Percentiles rank a stretch among this genome's conserved stretches.
Evolutionary conservation across 2,888 invertebrate species (phyloP).

Genomic region (Falcaria lacertinaria): DNA sequence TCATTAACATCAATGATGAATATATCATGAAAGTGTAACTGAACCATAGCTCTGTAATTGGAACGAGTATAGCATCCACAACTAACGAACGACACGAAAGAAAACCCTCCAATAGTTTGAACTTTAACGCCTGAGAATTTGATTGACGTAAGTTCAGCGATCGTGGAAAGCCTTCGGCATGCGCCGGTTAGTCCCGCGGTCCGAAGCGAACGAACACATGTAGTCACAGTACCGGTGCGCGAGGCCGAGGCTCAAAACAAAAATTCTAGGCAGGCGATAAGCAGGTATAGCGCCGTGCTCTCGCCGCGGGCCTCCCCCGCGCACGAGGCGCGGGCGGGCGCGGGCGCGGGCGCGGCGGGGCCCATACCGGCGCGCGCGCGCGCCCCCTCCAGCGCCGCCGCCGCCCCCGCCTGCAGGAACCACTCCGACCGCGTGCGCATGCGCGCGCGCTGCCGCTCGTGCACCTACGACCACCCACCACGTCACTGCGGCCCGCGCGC

Average conservation of each 20-base stretch:
- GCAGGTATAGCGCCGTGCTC: conserved; percentile 73
- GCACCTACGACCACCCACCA: conserved; percentile 83
- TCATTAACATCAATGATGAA: not conserved
- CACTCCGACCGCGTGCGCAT: conserved; percentile 98
- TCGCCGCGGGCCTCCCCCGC: conserved; percentile 46
- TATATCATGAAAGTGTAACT: not conserved
- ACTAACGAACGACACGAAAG: too few relatives aligned
- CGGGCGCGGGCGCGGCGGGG: conserved; percentile 24
- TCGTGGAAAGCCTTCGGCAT: conserved; percentile 38
- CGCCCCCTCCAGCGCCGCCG: conserved; percentile 73
- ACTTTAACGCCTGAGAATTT: too few relatives aligned
- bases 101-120: too few relatives aligned
- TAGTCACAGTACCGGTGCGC: conserved; percentile 70
- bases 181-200: conserved; percentile 60
- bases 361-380: conserved; percentile 67
- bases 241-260: conserved; percentile 67
- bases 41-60: too few relatives aligned
- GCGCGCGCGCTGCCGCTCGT: conserved; percentile 96
- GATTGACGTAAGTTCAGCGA: too few relatives aligned
- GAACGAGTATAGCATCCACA: too few relatives aligned
- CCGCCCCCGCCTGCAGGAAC: conserved; percentile 90
- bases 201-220: conserved; percentile 65
- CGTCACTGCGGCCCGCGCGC: conserved; percentile 14
- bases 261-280: conserved; percentile 79
- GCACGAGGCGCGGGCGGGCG: conserved; percentile 26